Evolutionary conservation across 2,888 invertebrate species (phyloP).

Genomic region (Nowickia ferox): DNA sequence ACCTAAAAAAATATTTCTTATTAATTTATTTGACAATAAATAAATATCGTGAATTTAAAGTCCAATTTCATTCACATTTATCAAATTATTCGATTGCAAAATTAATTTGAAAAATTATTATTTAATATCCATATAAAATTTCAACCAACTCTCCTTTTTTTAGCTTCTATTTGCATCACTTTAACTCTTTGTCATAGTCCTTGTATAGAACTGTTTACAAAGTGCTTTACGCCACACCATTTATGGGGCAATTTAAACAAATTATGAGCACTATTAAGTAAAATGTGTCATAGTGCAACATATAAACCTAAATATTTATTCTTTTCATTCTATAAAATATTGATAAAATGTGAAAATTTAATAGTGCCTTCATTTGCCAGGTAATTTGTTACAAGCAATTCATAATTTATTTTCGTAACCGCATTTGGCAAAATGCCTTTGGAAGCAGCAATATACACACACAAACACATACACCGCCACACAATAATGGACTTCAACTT

Average conservation of each 20-base stretch:
- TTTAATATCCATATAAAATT: not conserved
- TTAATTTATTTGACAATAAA: not conserved
- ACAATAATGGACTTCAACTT: conserved; percentile 70
- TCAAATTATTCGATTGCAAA: conserved; percentile 17
- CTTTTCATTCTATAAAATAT: conserved; percentile 66
- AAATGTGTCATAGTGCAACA: conserved; percentile 62
- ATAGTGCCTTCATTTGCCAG: conserved; percentile 67
- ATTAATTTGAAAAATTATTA: conserved; percentile 55
- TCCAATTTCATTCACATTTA: not conserved
- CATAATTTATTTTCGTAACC: conserved; percentile 69
- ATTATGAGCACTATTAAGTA: conserved; percentile 62
- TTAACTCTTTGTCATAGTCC: not conserved
- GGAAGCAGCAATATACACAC: conserved; percentile 41
- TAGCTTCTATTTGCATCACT: not conserved
- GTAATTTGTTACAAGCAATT: conserved; percentile 69
- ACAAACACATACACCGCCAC: not conserved
- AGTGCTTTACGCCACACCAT: conserved; percentile 44
- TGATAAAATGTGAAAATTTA: conserved; percentile 70
- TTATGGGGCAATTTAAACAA: conserved; percentile 57
- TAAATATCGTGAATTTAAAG: not conserved
- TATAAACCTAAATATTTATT: conserved; percentile 47
- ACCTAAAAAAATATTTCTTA: not conserved
- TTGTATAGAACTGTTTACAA: not conserved
- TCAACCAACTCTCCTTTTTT: not conserved
- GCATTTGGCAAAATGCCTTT: conserved; percentile 70